Conservation (phyloP, 2,113 vertebrate genomes). For the Mobula birostris region DNA sequence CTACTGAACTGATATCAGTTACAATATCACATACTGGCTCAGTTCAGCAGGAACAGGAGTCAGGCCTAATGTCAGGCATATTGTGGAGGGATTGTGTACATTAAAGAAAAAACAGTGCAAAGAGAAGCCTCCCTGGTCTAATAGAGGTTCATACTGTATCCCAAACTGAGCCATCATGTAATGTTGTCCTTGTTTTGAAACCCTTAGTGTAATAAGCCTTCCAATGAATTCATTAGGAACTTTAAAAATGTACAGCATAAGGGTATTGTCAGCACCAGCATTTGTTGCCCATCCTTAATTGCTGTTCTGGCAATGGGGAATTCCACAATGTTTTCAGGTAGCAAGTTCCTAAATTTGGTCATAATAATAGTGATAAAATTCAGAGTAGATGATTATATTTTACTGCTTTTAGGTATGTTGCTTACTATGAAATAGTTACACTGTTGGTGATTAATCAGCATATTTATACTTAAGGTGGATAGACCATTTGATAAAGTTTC, state of each 20-base stretch:
- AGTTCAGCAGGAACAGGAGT: conserved; percentile 99
- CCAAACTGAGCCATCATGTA: not conserved
- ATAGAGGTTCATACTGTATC: not conserved
- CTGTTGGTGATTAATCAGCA: not conserved
- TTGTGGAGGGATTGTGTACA: conserved; percentile 40
- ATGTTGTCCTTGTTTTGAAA: not conserved
- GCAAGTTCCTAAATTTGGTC: too few species aligned
- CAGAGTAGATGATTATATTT: too few species aligned
- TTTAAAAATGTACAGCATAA: too few species aligned
- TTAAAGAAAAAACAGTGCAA: conserved; percentile 36
- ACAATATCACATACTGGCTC: conserved; percentile 93
- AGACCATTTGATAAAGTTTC: not conserved
- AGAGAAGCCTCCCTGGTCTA: not conserved
- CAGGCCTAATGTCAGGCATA: conserved; percentile 67
- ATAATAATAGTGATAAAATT: too few species aligned
- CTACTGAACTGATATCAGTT: conserved; percentile 99
- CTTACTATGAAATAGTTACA: not conserved
- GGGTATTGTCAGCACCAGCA: too few species aligned
- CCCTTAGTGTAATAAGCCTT: not conserved
- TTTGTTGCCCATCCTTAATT: too few species aligned
- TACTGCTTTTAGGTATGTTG: not conserved
- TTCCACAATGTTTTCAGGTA: too few species aligned
- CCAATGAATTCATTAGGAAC: not conserved
- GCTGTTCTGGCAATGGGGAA: too few species aligned
- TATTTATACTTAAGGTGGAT: not conserved